Percentiles rank a stretch among this genome's conserved stretches.
These are phyloP conservation scores for Siniperca scherzeri DNA, from an alignment of 2,797 vertebrate species.

Conservation along the genomic window DNA sequence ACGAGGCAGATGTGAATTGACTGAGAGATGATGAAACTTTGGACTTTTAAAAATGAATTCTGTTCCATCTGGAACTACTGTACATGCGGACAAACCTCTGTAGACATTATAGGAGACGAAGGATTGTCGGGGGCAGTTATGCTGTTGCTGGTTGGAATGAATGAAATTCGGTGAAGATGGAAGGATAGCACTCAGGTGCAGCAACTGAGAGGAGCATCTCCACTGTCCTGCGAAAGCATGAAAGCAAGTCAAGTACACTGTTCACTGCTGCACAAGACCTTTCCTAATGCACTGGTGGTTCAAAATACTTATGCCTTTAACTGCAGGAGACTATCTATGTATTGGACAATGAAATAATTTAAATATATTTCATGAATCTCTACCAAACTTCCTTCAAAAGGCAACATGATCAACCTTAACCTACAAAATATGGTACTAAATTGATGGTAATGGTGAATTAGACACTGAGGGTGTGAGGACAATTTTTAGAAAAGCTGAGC, in stretches of 20 bases:
- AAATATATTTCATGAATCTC: background rate
- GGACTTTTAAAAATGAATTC: background rate
- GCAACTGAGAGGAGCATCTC: conserved; percentile 55
- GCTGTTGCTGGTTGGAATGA: conserved; percentile 45
- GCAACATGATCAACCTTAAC: background rate
- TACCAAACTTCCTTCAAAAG: background rate
- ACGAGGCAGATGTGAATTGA: background rate
- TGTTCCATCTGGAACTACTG: background rate
- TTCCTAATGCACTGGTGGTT: background rate
- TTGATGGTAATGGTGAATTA: background rate
- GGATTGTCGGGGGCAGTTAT: background rate
- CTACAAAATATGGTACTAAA: background rate
- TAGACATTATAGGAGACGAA: conserved; percentile 39
- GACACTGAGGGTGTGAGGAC: background rate
- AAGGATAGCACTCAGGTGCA: conserved; percentile 59
- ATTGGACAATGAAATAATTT: background rate
- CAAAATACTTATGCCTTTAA: background rate
- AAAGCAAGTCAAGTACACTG: background rate
- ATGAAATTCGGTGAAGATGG: conserved; percentile 38
- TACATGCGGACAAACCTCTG: conserved; percentile 60
- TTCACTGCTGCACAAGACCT: background rate
- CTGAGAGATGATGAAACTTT: background rate
- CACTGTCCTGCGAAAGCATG: background rate
- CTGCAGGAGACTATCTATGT: background rate
- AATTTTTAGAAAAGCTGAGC: background rate